Conservation (phyloP, 2,797 vertebrate species). For the Pangasius krempfi region DNA sequence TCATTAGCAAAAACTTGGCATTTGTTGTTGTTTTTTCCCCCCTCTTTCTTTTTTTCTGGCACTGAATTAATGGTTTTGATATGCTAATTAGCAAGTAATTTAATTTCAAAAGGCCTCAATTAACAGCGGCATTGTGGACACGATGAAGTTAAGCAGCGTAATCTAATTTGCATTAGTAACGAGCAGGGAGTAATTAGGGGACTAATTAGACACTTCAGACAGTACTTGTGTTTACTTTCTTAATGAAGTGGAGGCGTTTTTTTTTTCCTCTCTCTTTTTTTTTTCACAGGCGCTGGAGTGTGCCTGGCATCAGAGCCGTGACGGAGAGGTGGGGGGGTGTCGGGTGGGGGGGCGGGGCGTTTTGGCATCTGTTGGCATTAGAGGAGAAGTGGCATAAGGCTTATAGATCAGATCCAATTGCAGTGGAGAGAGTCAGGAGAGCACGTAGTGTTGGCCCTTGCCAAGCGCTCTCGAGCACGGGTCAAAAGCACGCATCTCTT, state of each 20-base stretch:
- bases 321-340: conserved; percentile 12
- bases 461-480: conserved; percentile 50
- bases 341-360: conserved; percentile 32
- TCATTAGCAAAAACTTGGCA: conserved; percentile 99
- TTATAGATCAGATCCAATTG: conserved; percentile 74
- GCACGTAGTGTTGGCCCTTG: conserved; percentile 54
- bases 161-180: conserved; percentile 99
- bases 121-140: conserved; percentile 99
- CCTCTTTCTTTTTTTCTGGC: conserved; percentile 73
- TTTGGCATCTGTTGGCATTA: conserved; percentile 63
- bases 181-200: conserved; percentile 99
- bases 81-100: conserved; percentile 99
- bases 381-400: conserved; percentile 73
- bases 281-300: conserved; percentile 67
- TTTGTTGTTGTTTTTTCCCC: conserved; percentile 88
- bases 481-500: background rate
- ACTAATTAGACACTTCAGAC: conserved; percentile 99
- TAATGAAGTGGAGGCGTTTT: conserved; percentile 93
- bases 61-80: conserved; percentile 99
- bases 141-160: conserved; percentile 99
- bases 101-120: conserved; percentile 99
- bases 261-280: conserved; percentile 47
- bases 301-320: conserved; percentile 52
- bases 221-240: conserved; percentile 99
- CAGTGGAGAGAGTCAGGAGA: conserved; percentile 58